Percentiles rank a stretch among this genome's conserved stretches.
Conservation (phyloP, 2,888 invertebrate genomes). For the Drosophila peninsularis region DNA sequence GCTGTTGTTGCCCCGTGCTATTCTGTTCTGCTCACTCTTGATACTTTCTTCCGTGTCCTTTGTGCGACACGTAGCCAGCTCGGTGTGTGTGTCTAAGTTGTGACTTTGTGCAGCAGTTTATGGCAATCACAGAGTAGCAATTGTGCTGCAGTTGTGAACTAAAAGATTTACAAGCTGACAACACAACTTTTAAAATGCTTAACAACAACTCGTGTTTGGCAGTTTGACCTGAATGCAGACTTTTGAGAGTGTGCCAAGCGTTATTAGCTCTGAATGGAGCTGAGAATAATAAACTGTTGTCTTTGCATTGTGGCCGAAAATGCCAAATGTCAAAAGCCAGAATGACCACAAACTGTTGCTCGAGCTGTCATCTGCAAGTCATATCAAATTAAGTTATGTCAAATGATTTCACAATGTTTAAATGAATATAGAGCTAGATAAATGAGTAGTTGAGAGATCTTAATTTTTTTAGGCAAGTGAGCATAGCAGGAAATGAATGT, state of each 20-base stretch:
- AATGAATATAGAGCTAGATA: background rate
- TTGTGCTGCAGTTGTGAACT: constrained; percentile 38
- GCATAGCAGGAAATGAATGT: background rate
- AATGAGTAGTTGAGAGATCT: too few species aligned
- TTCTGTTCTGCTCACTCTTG: background rate
- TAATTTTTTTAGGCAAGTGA: too few species aligned
- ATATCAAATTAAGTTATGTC: background rate
- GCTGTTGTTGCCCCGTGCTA: background rate
- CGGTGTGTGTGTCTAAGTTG: constrained; percentile 4
- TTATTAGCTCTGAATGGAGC: background rate
- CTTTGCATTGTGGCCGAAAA: background rate
- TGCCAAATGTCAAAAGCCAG: background rate
- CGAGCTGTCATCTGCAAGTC: background rate
- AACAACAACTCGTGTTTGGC: constrained; percentile 14
- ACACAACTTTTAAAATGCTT: constrained; percentile 26
- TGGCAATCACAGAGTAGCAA: constrained; percentile 26
- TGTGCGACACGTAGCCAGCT: constrained; percentile 20
- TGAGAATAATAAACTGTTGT: constrained; percentile 8
- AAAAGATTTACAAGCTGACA: constrained; percentile 32
- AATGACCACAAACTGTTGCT: constrained; percentile 1
- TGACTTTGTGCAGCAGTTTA: constrained; percentile 41
- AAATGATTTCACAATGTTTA: background rate
- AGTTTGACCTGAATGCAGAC: constrained; percentile 5
- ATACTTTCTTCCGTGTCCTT: background rate
- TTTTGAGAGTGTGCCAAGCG: background rate